phyloP scores from a whole-genome alignment of 2,113 vertebrate species.

The Xiphias gladius region DNA sequence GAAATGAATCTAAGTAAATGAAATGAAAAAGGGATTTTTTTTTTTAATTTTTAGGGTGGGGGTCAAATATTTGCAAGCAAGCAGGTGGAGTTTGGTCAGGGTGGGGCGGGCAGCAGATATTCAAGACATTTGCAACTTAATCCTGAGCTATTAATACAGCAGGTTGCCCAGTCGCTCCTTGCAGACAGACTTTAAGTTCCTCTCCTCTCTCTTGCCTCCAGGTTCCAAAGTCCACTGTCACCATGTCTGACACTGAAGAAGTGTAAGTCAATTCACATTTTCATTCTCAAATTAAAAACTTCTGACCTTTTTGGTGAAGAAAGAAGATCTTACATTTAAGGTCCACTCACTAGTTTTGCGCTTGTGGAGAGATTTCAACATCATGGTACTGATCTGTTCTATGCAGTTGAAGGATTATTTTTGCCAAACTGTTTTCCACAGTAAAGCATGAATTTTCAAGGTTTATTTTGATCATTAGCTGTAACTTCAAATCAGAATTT shows the following conservation, averaged over 20 bases:
- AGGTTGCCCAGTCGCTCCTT: neutral
- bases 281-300: neutral
- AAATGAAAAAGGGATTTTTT: neutral
- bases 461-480: neutral
- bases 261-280: slow-evolving; percentile 87
- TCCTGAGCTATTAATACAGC: slow-evolving; percentile 75
- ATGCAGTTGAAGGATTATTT: neutral
- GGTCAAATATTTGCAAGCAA: neutral
- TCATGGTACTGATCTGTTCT: too few relatives aligned
- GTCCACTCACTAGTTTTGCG: neutral
- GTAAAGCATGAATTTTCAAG: neutral
- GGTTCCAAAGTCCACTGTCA: slow-evolving; percentile 85
- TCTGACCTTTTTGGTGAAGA: too few relatives aligned
- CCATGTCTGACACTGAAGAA: slow-evolving; percentile 96
- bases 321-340: neutral
- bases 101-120: slow-evolving; percentile 49
- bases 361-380: too few relatives aligned
- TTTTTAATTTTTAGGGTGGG: neutral
- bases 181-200: slow-evolving; percentile 28
- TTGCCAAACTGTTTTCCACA: neutral
- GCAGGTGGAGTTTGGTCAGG: slow-evolving; percentile 40
- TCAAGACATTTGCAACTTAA: slow-evolving; percentile 74
- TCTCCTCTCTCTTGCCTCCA: slow-evolving; percentile 65
- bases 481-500: neutral
- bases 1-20: neutral